Percentiles rank a stretch among this genome's conserved stretches.
Conservation (phyloP, 2,797 vertebrate genomes). For the Lagodon rhomboides region DNA sequence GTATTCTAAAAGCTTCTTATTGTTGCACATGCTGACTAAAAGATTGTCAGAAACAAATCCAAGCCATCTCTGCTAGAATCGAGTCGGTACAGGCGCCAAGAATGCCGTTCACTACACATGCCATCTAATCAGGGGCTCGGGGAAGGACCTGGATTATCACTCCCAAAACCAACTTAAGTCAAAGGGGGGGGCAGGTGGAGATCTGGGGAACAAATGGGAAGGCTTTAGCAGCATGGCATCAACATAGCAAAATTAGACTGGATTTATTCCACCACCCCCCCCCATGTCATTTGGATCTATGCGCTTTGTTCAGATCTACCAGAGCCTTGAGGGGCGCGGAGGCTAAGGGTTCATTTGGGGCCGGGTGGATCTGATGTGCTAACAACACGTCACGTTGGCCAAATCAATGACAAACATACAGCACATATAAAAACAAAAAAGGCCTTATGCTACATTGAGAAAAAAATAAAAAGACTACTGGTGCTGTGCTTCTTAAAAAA, state of each 20-base stretch:
- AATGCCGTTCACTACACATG: conserved; percentile 30
- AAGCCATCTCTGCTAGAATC: conserved; percentile 23
- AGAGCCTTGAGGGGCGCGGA: conserved; percentile 41
- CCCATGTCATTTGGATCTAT: conserved; percentile 36
- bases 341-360: conserved; percentile 52
- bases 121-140: conserved; percentile 10
- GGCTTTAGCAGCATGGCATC: conserved; percentile 51
- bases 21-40: conserved; percentile 27
- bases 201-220: conserved; percentile 32
- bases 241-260: conserved; percentile 44
- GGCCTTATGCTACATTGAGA: conserved; percentile 81
- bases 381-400: conserved; percentile 62
- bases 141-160: conserved; percentile 32
- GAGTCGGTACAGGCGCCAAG: conserved; percentile 20
- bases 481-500: conserved; percentile 86
- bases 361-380: conserved; percentile 58
- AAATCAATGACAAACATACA: conserved; percentile 75
- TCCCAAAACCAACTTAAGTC: conserved; percentile 14
- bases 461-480: conserved; percentile 80
- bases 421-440: conserved; percentile 73
- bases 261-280: conserved; percentile 21
- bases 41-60: conserved; percentile 46
- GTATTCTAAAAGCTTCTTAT: conserved; percentile 3
- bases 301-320: conserved; percentile 51
- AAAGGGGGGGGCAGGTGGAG: conserved; percentile 5